These are phyloP conservation scores for Platycheirus rosarum DNA, from an alignment of 2,888 invertebrate species.

Conservation along the genomic window DNA sequence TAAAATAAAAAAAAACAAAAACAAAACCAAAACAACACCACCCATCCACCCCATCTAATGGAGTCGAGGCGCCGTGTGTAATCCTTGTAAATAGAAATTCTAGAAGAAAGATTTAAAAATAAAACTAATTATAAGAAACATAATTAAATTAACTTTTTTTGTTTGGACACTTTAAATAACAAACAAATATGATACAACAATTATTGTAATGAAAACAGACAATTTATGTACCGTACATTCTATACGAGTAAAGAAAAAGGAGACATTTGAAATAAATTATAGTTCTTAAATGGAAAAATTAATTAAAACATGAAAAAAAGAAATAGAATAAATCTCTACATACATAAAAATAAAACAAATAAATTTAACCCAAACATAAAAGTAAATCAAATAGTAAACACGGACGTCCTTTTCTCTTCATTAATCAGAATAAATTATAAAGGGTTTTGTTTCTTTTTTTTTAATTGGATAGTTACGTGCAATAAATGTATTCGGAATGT, in stretches of 20 bases:
- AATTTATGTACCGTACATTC: constrained; percentile 33
- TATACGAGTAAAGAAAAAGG: constrained; percentile 40
- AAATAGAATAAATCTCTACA: constrained; percentile 38
- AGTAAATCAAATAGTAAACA: constrained; percentile 12
- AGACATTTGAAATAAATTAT: constrained; percentile 32
- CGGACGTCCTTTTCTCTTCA: constrained; percentile 48
- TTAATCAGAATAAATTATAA: background rate
- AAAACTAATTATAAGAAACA: constrained; percentile 42
- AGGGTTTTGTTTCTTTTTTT: background rate
- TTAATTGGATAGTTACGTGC: background rate
- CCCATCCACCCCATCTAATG: constrained; percentile 42
- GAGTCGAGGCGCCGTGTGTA: constrained; percentile 36
- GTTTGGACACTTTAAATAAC: constrained; percentile 44
- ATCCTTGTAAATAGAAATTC: constrained; percentile 67
- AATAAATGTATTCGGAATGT: background rate
- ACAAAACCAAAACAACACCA: constrained; percentile 37
- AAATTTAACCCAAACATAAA: constrained; percentile 42
- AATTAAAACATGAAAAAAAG: constrained; percentile 28
- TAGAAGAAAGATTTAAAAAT: constrained; percentile 57
- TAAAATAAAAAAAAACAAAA: constrained; percentile 25
- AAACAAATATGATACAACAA: constrained; percentile 40
- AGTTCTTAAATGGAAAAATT: constrained; percentile 59
- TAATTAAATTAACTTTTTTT: constrained; percentile 42
- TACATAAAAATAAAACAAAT: constrained; percentile 21
- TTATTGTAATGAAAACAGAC: constrained; percentile 44